Conservation (phyloP, 1,140 invertebrate species). For the Zelostemma sp. region DNA sequence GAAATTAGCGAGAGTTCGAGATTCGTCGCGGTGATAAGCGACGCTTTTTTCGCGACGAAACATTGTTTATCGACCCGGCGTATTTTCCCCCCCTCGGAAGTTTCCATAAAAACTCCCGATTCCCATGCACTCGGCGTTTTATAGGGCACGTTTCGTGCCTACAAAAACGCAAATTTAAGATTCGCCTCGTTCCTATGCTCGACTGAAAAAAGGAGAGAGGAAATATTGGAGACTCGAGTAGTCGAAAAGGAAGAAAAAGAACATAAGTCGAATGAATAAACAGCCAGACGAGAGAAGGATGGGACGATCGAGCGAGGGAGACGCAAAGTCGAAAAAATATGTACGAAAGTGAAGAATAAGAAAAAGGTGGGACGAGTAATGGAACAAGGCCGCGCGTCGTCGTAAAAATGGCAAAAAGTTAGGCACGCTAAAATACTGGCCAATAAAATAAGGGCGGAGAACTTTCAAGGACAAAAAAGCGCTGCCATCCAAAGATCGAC, state of each 20-base stretch:
- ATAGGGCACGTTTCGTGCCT: too few relatives aligned
- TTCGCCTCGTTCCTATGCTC: not conserved
- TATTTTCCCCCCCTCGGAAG: too few relatives aligned
- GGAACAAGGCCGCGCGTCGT: not conserved
- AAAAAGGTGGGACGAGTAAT: not conserved
- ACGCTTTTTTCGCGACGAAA: too few relatives aligned
- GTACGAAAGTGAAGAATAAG: slow-evolving; percentile 5
- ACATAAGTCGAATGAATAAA: slow-evolving; percentile 8
- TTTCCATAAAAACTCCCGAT: too few relatives aligned
- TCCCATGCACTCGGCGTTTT: too few relatives aligned
- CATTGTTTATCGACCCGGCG: too few relatives aligned
- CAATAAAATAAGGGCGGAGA: slow-evolving; percentile 13
- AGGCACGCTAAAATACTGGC: slow-evolving; percentile 8
- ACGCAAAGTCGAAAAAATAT: slow-evolving; percentile 6
- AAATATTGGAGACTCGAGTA: not conserved
- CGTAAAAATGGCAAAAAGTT: not conserved
- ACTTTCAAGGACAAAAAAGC: too few relatives aligned
- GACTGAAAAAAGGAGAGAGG: not conserved
- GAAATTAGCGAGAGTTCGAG: too few relatives aligned
- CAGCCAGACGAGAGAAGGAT: not conserved
- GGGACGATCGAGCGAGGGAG: not conserved
- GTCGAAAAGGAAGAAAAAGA: not conserved
- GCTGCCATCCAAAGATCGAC: too few relatives aligned
- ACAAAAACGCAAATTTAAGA: too few relatives aligned
- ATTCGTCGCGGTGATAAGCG: too few relatives aligned